Evolutionary conservation across 2,113 vertebrate species (phyloP).

Genomic region (Percopsis transmontana): DNA sequence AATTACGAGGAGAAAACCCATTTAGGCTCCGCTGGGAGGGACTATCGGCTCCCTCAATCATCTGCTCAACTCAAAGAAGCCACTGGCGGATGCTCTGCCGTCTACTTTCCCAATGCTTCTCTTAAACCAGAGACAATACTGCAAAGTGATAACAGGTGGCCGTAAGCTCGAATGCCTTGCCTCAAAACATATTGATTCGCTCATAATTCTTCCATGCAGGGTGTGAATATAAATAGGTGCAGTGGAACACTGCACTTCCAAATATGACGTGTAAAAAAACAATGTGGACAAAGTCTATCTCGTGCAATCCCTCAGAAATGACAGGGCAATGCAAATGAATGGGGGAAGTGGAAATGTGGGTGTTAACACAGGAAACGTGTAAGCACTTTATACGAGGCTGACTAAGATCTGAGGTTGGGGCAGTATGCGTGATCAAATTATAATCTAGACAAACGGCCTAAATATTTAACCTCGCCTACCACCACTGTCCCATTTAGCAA

Average conservation of each 20-base stretch:
- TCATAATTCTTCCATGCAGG: not conserved
- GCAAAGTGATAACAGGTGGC: constrained; percentile 7
- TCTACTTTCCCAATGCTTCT: not conserved
- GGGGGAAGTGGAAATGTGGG: not conserved
- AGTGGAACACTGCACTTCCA: not conserved
- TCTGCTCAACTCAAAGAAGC: constrained; percentile 26
- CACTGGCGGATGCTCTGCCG: not conserved
- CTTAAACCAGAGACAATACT: not conserved
- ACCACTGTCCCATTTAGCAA: not conserved
- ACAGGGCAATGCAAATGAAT: not conserved
- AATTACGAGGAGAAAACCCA: constrained; percentile 48
- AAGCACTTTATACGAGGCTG: constrained; percentile 40
- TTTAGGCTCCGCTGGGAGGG: constrained; percentile 36
- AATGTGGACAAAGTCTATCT: not conserved
- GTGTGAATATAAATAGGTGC: not conserved
- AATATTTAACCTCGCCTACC: not conserved
- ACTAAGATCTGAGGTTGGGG: constrained; percentile 24
- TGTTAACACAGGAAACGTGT: constrained; percentile 48
- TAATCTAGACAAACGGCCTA: not conserved
- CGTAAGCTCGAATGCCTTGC: not conserved
- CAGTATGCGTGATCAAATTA: not conserved
- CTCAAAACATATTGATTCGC: not conserved
- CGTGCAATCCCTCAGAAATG: not conserved
- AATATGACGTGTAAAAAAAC: not conserved
- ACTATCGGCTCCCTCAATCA: constrained; percentile 45